Evolutionary conservation across 2,888 invertebrate species (phyloP), one percentile per base, ranked within the genome.

Genomic region (Drosophila setosimentum): DNA sequence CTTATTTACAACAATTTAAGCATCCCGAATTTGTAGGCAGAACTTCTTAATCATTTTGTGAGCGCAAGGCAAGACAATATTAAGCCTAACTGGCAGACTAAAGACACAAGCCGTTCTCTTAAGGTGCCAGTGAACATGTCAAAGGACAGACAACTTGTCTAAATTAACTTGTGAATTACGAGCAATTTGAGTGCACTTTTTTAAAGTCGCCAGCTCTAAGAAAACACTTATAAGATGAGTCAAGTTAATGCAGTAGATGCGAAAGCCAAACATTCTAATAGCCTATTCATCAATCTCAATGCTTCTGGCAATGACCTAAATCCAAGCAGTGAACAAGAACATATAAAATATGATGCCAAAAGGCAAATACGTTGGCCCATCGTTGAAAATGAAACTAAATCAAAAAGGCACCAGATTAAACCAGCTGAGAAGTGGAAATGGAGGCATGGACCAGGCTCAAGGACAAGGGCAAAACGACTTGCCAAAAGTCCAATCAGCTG

Each of bases 401-500:
- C 80, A 68, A 54, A 63, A 30, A 18, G 50, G 21, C 57, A 59
- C 53, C 21, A 55, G 48, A 49, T 18, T n/a, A 27, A 27, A 29
- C 55, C 4, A 30, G 11, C 18, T 16, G 3, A 13, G 7, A 13
- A 27, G 27, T 8, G 33, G 4, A 24, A 54, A 27, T 11, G 27
- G n/a, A 6, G 40, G 13, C 21, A 32, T 32, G 30, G n/a, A 16
- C 1, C 32, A 30, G 24, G 27, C 21, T 13, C 24, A 33, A 51
- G 50, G 58, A 13, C 49, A 29, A 45, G 50, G 29, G 27, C 37
- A 35, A 42, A 59, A 24, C 49, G 49, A 51, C 66, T 73, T 60
- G 67, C 61, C 68, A 65, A 69, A 69, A 78, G 79, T 82, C 82
- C 78, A 79, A 82, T 82, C 82, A 79, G 69, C 51, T 59, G 78